phyloP scores from a whole-genome alignment of 37 sponge, comb jelly and placozoan genomes.

The Halisarca cf. caerulea region DNA sequence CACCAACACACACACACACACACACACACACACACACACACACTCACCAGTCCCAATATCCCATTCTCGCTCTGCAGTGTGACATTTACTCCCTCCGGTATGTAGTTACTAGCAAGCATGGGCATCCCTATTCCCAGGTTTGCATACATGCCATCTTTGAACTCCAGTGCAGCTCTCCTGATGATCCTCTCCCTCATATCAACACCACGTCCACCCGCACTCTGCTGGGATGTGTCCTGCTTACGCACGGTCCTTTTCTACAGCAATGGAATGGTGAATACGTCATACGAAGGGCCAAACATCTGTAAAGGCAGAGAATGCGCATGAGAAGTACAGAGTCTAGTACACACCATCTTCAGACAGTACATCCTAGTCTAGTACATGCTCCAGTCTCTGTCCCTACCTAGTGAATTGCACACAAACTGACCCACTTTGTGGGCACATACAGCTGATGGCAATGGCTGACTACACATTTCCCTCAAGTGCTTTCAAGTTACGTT shows the following conservation, averaged over 20 bases:
- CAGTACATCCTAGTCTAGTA: too few relatives aligned
- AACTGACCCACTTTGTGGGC: too few relatives aligned
- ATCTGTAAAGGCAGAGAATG: background rate
- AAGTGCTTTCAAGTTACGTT: too few relatives aligned
- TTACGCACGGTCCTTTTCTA: constrained; percentile 33
- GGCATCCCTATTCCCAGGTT: constrained; percentile 98
- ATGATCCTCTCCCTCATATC: constrained; percentile 75
- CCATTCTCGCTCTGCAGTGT: constrained; percentile 97
- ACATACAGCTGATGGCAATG: too few relatives aligned
- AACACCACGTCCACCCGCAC: background rate
- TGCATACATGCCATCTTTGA: constrained; percentile 94
- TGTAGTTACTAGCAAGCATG: constrained; percentile 91
- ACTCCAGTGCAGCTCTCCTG: constrained; percentile 90
- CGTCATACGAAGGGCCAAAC: background rate
- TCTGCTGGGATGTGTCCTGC: background rate
- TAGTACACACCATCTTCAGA: too few relatives aligned
- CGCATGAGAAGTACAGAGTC: background rate
- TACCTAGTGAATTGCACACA: too few relatives aligned
- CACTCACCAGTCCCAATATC: constrained; percentile 89
- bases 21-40: background rate
- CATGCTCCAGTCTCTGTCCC: too few relatives aligned
- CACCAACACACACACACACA: background rate
- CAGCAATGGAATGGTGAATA: too few relatives aligned
- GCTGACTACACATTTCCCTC: too few relatives aligned
- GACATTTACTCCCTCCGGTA: constrained; percentile 82